Percentiles rank a stretch among this genome's conserved stretches.
Conservation (phyloP, 2,113 vertebrate species). For the Madoqua kirkii region DNA sequence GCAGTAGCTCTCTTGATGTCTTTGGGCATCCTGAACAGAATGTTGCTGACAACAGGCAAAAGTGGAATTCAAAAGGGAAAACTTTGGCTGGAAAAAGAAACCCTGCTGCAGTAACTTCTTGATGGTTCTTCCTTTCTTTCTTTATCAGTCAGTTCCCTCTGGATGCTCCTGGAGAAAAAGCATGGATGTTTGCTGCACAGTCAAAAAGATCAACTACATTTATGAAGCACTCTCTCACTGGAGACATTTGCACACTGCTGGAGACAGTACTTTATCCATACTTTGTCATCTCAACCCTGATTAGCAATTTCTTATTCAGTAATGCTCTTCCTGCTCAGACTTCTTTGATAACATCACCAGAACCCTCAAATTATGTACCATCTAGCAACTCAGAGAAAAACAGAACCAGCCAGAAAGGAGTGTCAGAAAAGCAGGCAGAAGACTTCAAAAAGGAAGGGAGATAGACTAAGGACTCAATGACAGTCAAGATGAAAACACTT, state of each 20-base stretch:
- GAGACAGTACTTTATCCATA: slow-evolving; percentile 88
- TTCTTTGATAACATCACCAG: slow-evolving; percentile 56
- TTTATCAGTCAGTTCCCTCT: background rate
- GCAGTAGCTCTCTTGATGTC: background rate
- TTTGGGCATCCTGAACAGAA: background rate
- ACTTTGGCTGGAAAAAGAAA: background rate
- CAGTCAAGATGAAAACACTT: slow-evolving; percentile 92
- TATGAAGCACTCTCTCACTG: slow-evolving; percentile 82
- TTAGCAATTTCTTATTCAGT: slow-evolving; percentile 86
- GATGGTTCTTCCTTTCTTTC: background rate
- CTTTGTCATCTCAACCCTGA: slow-evolving; percentile 89
- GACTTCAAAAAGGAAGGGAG: slow-evolving; percentile 93
- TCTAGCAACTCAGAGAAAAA: slow-evolving; percentile 72
- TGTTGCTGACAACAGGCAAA: background rate
- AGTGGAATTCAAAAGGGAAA: background rate
- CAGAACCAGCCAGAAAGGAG: slow-evolving; percentile 84
- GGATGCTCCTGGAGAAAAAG: background rate
- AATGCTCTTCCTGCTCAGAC: slow-evolving; percentile 75
- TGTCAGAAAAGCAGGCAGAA: slow-evolving; percentile 84
- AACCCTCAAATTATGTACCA: slow-evolving; percentile 58
- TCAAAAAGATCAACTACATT: slow-evolving; percentile 79
- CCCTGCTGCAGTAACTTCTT: background rate
- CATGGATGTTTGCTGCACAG: slow-evolving; percentile 46
- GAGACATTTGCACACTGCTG: slow-evolving; percentile 85
- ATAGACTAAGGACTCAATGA: slow-evolving; percentile 89